Evolutionary conservation across 2,888 invertebrate species (phyloP).

Genomic region (Standfussiana lucernea): DNA sequence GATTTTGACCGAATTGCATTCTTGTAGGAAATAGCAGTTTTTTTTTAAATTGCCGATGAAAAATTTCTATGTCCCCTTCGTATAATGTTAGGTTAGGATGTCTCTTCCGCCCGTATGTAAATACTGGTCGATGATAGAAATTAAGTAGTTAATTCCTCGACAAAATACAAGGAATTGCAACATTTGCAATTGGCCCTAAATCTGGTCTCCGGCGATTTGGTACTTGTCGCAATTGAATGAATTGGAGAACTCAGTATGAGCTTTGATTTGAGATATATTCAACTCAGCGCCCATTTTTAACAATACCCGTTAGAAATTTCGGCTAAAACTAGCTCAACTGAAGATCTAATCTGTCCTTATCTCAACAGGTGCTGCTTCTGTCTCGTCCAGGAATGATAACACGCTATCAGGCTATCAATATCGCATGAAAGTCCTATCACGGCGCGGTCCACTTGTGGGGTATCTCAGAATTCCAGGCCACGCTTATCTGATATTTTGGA

Average conservation of each 20-base stretch:
- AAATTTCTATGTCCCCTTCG: no score
- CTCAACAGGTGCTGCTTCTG: conserved; percentile 53
- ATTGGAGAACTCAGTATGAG: not conserved
- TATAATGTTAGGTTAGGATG: no score
- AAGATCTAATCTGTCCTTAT: conserved; percentile 55
- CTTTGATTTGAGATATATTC: not conserved
- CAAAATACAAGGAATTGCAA: not conserved
- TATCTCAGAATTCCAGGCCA: conserved; percentile 66
- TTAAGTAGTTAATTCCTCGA: no score
- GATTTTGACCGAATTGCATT: no score
- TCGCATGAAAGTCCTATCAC: conserved; percentile 64
- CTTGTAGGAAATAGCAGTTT: no score
- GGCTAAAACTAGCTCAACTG: conserved; percentile 5
- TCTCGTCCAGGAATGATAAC: conserved; percentile 46
- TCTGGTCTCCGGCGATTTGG: not conserved
- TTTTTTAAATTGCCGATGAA: no score
- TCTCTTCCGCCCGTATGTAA: no score
- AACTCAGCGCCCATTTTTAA: not conserved
- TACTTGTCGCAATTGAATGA: not conserved
- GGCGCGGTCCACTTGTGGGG: conserved; percentile 56
- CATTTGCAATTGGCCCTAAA: not conserved
- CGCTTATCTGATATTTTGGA: conserved; percentile 63
- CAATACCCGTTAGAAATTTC: not conserved
- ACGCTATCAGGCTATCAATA: conserved; percentile 62
- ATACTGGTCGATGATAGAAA: no score